These are phyloP conservation scores for Tethya wilhelma DNA, from an alignment of 37 sponge, comb jelly and placozoan genomes.

Conservation along the genomic window DNA sequence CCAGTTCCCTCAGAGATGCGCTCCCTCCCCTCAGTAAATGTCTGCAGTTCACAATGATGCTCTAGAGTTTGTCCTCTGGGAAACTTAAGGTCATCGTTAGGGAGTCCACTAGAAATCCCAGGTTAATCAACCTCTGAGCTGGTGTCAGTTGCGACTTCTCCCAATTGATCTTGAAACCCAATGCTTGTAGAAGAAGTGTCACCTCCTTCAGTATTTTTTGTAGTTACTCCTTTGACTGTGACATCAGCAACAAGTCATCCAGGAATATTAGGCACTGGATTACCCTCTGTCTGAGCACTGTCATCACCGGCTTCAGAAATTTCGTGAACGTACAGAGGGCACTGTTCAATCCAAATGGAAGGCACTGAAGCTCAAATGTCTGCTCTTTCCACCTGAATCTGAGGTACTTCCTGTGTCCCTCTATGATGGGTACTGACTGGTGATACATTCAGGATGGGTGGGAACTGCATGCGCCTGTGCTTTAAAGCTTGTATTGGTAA, in stretches of 20 bases:
- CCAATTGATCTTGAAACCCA: constrained; percentile 53
- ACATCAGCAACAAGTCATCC: constrained; percentile 62
- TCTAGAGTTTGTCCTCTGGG: constrained; percentile 37
- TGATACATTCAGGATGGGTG: too few relatives aligned
- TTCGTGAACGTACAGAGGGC: constrained; percentile 41
- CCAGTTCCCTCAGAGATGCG: constrained; percentile 23
- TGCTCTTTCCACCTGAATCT: constrained; percentile 29
- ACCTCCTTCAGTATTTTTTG: neutral
- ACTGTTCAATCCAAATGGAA: constrained; percentile 53
- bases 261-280: constrained; percentile 28
- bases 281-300: constrained; percentile 28
- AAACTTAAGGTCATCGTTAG: constrained; percentile 42
- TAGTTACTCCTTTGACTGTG: constrained; percentile 26
- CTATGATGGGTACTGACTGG: too few relatives aligned
- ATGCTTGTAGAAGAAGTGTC: neutral
- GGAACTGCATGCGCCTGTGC: too few relatives aligned
- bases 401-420: constrained; percentile 34
- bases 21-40: neutral
- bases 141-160: constrained; percentile 29
- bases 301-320: constrained; percentile 49
- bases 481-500: too few relatives aligned
- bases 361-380: constrained; percentile 33
- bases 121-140: constrained; percentile 25
- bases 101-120: constrained; percentile 54
- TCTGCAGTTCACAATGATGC: neutral